Evolutionary conservation across 2,888 invertebrate species (phyloP), one percentile per base, ranked within the genome.

Genomic region (Nemotelus nigrinus): DNA sequence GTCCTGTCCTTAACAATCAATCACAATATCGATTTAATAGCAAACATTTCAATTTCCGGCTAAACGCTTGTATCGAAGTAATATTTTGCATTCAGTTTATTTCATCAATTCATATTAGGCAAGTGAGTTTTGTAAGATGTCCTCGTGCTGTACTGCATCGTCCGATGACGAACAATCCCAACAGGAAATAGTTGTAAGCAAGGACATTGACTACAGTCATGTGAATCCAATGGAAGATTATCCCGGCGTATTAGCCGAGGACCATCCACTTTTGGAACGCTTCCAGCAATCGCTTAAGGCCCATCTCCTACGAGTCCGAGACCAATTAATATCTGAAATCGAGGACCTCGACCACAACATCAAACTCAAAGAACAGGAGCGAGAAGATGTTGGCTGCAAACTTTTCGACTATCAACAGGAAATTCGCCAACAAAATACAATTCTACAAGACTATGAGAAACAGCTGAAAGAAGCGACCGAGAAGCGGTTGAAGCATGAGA

Each of bases 181-280:
- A 39, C 48, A 63, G 10, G 41, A 48, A 39, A 10, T 39, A 10
- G 25, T n/a, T 6, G 5, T n/a, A 43, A 71, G 57, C 5, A 55
- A 71, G 71, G 55, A 71, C 3, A 43, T 71, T 2, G 71, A 71
- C 53, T 71, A 71, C 55, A 71, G 71, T 41, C 71, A 71, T 43
- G 71, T 71, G 2, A 2, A 50, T 7, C 53, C 55, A 2, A 58
- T 50, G 5, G 70, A 77, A 10, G 77, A 68, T 10, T 7, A 6
- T 43, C 2, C 50, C n/a, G 55, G 89, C 0, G 88, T 90, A 50
- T 86, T 94, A 80, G 91, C 93, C 79, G 90, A 94, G 0, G 89
- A 93, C 76, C 94, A 94, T 85, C 93, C 93, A 0, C 88, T 94
- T 68, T 90, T 94, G 90, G 89, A 90, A 82, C 90, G 90, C 82